Evolutionary conservation across 2,797 vertebrate genomes (phyloP).

Genomic region (Phoeniculus purpureus): DNA sequence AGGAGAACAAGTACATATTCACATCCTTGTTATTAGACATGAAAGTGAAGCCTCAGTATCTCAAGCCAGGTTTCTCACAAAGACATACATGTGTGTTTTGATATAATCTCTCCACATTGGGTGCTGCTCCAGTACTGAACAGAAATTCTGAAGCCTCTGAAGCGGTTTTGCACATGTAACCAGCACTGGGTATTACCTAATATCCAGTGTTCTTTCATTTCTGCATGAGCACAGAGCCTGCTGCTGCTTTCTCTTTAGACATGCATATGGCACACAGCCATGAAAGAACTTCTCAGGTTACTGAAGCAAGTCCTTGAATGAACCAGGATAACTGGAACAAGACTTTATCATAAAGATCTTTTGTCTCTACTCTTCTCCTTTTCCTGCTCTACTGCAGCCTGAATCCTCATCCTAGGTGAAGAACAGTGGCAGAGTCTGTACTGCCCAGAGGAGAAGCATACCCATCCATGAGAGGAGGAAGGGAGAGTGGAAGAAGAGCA

Average conservation of each 20-base stretch:
- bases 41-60: not conserved
- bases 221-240: not conserved
- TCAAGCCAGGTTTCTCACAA: not conserved
- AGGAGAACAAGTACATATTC: not conserved
- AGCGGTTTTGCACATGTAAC: not conserved
- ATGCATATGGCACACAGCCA: not conserved
- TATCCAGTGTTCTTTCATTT: not conserved
- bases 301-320: not conserved
- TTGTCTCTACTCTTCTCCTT: not conserved
- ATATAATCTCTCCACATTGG: not conserved
- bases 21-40: not conserved
- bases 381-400: not conserved
- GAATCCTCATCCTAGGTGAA: not conserved
- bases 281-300: not conserved
- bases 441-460: not conserved
- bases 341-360: not conserved
- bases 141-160: not conserved
- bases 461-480: not conserved
- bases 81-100: not conserved
- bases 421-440: not conserved
- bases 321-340: not conserved
- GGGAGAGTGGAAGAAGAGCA: not conserved
- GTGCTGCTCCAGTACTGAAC: not conserved
- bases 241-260: not conserved
- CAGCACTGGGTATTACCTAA: not conserved